Evolutionary conservation across 1,140 invertebrate species (phyloP), one percentile per base, ranked within the genome.

Genomic region (Saccostrea echinata): DNA sequence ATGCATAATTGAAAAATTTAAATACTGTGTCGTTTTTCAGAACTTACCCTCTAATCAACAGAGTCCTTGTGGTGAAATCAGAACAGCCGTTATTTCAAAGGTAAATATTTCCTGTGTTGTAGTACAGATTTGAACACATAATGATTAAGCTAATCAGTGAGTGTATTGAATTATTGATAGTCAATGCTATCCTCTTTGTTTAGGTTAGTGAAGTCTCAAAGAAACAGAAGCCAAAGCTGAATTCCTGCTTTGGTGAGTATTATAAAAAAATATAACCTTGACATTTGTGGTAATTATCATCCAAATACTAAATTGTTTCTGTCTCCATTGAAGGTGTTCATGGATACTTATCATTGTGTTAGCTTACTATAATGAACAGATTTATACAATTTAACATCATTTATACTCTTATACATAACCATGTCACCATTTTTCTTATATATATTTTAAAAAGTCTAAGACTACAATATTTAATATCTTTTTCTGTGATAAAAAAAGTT

Each of bases 161-260:
- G 55, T 18, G 21, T 16, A 61, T 4, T 21, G 18, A 18, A 61
- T 18, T 61, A 57, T 21, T 57, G 21, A 21, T 61, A 3, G 1
- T 57, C 55, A 18, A 57, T 3, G 13, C 13, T 61, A 21, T 61
- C n/a, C 18, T n/a, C 43, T 33, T 30, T 16, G 12, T 86, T 13
- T 71, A 93, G 92, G 92, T 93, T 81, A 91, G 90, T 88, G 92
- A 93, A 91, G 92, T 76, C 30, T 76, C 90, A 13, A 87, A 85
- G 52, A 92, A 91, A 24, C 86, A 86, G 16, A 64, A 91, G 82
- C 92, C 91, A 24, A 92, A 93, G 86, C 88, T 93, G 18, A 87
- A 88, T n/a, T 90, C 85, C 85, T 92, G 91, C 71, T 92, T 92
- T 86, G 90, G 92, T 92, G 90, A 90, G 92, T 92, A 82, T 1